Evolutionary conservation across 2,113 vertebrate species (phyloP).

Genomic region (Daubentonia madagascariensis): DNA sequence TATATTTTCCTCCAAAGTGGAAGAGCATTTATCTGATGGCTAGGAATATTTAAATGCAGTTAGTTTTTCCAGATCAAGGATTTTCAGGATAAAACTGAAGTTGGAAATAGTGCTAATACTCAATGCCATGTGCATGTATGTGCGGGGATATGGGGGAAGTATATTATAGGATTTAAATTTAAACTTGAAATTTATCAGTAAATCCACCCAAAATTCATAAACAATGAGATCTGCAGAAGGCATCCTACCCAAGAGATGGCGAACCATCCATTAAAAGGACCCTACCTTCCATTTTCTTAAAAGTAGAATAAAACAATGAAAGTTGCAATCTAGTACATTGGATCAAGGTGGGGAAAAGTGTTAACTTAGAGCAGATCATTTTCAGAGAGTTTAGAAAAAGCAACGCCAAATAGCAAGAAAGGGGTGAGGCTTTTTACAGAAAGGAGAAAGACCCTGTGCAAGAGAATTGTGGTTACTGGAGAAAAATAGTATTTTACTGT

Average conservation of each 20-base stretch:
- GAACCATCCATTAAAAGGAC: not conserved
- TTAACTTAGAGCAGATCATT: not conserved
- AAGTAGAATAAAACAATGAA: not conserved
- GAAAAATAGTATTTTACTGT: not conserved
- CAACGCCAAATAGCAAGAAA: not conserved
- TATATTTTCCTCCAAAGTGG: not conserved
- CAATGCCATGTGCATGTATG: not conserved
- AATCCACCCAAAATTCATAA: not conserved
- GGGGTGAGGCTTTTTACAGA: not conserved
- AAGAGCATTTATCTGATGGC: not conserved
- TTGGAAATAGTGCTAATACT: not conserved
- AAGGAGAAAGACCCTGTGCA: not conserved
- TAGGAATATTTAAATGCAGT: not conserved
- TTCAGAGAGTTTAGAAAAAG: not conserved
- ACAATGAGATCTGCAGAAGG: not conserved
- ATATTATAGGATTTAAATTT: not conserved
- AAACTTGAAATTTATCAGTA: not conserved
- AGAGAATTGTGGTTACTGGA: not conserved
- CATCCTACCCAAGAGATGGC: not conserved
- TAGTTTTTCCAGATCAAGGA: not conserved
- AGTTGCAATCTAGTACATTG: not conserved
- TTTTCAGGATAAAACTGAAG: not conserved
- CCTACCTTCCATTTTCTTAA: not conserved
- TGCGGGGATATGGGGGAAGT: not conserved
- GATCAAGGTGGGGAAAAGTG: not conserved